phyloP scores from a whole-genome alignment of 2,797 vertebrate genomes.

The Sarcoramphus papa region DNA sequence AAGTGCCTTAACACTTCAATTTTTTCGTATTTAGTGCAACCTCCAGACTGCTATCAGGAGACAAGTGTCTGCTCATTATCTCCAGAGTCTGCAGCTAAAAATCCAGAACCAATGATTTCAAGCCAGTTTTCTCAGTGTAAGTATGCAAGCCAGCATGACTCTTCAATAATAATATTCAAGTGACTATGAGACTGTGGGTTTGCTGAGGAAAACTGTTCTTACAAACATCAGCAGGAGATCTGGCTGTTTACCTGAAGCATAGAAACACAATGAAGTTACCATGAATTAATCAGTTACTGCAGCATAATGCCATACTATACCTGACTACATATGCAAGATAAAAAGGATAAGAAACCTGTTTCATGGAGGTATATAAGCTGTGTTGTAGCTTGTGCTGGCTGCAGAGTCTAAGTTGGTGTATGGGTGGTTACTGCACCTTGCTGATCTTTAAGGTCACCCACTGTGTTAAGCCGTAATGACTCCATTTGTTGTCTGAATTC shows the following conservation, averaged over 20 bases:
- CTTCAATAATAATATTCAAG: not conserved
- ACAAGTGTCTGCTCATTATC: not conserved
- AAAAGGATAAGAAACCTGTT: not conserved
- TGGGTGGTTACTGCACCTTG: not conserved
- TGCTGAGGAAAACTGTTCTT: not conserved
- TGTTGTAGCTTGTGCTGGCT: not conserved
- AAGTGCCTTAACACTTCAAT: not conserved
- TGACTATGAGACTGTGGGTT: not conserved
- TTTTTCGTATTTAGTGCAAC: not conserved
- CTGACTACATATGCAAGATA: not conserved
- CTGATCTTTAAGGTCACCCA: not conserved
- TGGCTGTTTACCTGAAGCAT: not conserved
- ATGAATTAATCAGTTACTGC: not conserved
- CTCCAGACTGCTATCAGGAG: not conserved
- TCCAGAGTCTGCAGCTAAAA: not conserved
- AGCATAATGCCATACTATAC: not conserved
- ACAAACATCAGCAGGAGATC: not conserved
- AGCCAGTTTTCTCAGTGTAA: slow-evolving; percentile 62
- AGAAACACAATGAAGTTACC: not conserved
- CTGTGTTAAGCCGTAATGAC: not conserved
- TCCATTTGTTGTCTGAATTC: not conserved
- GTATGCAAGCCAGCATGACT: not conserved
- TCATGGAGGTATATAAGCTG: not conserved
- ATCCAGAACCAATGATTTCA: not conserved
- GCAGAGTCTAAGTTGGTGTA: not conserved